These are phyloP conservation scores for Lomographa bimaculata DNA, from an alignment of 2,888 invertebrate genomes.

Conservation along the genomic window DNA sequence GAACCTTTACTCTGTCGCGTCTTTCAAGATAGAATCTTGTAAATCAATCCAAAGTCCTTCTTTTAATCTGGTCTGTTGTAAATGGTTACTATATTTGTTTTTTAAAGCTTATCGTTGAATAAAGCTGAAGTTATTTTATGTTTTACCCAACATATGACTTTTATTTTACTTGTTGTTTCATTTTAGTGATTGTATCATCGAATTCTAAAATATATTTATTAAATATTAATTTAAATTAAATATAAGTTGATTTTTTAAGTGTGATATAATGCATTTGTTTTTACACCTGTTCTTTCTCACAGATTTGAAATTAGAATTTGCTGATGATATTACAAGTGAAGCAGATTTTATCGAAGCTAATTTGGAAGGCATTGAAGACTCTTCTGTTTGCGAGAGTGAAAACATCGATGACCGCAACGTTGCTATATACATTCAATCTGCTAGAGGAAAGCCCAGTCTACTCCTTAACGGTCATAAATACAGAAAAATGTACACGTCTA, in stretches of 20 bases:
- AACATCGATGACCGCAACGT: conserved; percentile 30
- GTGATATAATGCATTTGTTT: too few relatives aligned
- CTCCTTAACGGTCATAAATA: conserved; percentile 61
- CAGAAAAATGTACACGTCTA: conserved; percentile 54
- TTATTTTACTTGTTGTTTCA: too few relatives aligned
- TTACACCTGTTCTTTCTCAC: conserved; percentile 1
- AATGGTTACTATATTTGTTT: too few relatives aligned
- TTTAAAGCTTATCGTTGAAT: too few relatives aligned
- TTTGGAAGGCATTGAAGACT: conserved; percentile 26
- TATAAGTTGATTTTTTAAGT: too few relatives aligned
- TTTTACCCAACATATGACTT: too few relatives aligned
- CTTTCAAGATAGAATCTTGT: conserved; percentile 61
- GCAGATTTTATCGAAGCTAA: conserved; percentile 29
- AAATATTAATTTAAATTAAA: too few relatives aligned
- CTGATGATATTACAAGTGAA: conserved; percentile 20
- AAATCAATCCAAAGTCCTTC: too few relatives aligned
- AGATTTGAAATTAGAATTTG: conserved; percentile 14
- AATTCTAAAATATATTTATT: too few relatives aligned
- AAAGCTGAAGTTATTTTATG: too few relatives aligned
- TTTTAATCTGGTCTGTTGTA: too few relatives aligned
- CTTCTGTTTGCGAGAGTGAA: conserved; percentile 18
- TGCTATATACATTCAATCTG: conserved; percentile 54
- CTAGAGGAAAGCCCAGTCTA: conserved; percentile 54
- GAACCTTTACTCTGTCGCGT: conserved; percentile 61
- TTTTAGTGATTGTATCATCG: too few relatives aligned